Conservation (phyloP, 1,140 invertebrate species). For the Mya arenaria region DNA sequence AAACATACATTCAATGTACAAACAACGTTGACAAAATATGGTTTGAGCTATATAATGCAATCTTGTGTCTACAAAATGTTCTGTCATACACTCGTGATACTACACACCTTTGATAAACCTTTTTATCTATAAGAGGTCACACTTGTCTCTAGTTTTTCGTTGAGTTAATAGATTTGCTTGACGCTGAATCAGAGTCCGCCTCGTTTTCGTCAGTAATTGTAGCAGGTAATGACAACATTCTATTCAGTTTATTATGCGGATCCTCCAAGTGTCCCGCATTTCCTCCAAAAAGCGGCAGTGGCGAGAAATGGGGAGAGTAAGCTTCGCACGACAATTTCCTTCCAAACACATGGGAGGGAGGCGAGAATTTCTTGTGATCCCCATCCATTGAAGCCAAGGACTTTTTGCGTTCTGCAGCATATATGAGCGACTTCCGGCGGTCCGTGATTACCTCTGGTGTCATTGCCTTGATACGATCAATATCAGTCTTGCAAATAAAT, state of each 20-base stretch:
- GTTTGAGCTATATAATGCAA: too few species aligned
- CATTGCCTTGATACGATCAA: slow-evolving; percentile 43
- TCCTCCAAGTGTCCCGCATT: slow-evolving; percentile 9
- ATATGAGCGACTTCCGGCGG: slow-evolving; percentile 20
- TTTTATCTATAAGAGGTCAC: too few species aligned
- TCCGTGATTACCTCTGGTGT: slow-evolving; percentile 40
- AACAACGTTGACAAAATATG: too few species aligned
- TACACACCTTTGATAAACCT: too few species aligned
- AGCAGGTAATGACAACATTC: slow-evolving; percentile 47
- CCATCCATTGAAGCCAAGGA: not conserved
- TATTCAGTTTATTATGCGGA: slow-evolving; percentile 44
- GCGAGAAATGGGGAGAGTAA: not conserved
- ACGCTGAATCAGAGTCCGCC: slow-evolving; percentile 8
- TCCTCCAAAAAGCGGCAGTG: not conserved
- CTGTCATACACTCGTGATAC: too few species aligned
- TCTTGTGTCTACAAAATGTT: too few species aligned
- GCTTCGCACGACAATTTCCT: slow-evolving; percentile 23
- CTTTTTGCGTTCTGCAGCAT: slow-evolving; percentile 16
- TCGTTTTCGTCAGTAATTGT: slow-evolving; percentile 44
- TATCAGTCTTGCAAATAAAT: slow-evolving; percentile 39
- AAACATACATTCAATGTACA: too few species aligned
- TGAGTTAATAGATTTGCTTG: too few species aligned
- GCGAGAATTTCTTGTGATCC: not conserved
- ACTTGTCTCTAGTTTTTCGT: too few species aligned
- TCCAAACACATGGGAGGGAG: not conserved